Evolutionary conservation across 2,888 invertebrate species (phyloP).

Genomic region (Rhingia rostrata): DNA sequence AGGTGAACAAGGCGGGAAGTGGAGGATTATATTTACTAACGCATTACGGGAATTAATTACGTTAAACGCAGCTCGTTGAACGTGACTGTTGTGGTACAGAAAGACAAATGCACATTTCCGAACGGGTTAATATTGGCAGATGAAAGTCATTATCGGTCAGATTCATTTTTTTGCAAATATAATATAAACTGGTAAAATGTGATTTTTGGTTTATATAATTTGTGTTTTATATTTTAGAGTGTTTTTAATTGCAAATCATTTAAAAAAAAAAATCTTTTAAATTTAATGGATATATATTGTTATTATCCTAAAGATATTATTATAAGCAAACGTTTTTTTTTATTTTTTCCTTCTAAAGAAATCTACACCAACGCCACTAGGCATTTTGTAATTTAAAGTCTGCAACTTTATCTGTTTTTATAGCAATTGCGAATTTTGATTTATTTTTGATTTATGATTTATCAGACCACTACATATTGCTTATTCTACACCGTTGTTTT

Average conservation of each 20-base stretch:
- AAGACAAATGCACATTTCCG: slow-evolving; percentile 58
- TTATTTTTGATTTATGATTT: too few species aligned
- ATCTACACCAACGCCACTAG: too few species aligned
- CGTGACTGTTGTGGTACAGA: slow-evolving; percentile 66
- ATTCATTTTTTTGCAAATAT: slow-evolving; percentile 17
- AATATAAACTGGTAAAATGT: not conserved
- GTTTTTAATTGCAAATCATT: not conserved
- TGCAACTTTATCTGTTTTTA: too few species aligned
- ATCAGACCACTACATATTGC: too few species aligned
- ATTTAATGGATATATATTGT: too few species aligned
- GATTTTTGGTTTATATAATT: slow-evolving; percentile 12
- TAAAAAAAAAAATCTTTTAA: too few species aligned
- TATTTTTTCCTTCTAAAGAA: too few species aligned
- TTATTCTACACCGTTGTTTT: too few species aligned
- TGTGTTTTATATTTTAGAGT: not conserved
- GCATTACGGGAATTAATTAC: slow-evolving; percentile 74
- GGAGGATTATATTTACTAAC: slow-evolving; percentile 70
- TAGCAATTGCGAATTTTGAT: too few species aligned
- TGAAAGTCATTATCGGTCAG: slow-evolving; percentile 66
- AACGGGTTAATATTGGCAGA: slow-evolving; percentile 70
- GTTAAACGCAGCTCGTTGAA: slow-evolving; percentile 61
- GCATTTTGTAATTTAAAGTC: too few species aligned
- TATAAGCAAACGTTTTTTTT: too few species aligned
- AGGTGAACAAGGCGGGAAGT: slow-evolving; percentile 21
- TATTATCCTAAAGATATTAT: too few species aligned